Percentiles rank a stretch among this genome's conserved stretches.
phyloP scores from a whole-genome alignment of 2,113 vertebrate genomes.

The Panurus biarmicus region DNA sequence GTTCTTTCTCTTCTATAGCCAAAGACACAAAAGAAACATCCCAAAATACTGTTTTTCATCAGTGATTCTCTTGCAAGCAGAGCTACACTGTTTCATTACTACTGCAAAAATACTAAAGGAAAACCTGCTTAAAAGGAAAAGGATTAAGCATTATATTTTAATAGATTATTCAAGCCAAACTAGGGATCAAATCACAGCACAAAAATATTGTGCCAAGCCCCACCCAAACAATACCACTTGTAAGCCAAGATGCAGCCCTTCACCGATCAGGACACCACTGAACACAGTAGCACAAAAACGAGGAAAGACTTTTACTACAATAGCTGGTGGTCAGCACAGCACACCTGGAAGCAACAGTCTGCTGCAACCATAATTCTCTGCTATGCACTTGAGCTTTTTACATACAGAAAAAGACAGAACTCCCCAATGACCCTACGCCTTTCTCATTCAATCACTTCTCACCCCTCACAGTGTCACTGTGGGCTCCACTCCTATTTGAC shows the following conservation, averaged over 20 bases:
- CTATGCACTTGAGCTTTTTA: neutral
- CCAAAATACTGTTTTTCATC: neutral
- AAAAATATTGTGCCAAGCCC: neutral
- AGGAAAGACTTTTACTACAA: neutral
- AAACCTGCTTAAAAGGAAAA: neutral
- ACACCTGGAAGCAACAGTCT: neutral
- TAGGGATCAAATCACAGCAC: neutral
- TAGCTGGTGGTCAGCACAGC: neutral
- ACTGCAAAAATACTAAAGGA: neutral
- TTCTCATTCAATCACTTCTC: neutral
- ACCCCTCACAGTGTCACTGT: neutral
- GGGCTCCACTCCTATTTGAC: neutral
- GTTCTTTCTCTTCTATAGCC: neutral
- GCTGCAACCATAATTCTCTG: neutral
- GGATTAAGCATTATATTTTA: neutral
- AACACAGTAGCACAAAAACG: neutral
- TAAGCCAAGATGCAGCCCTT: neutral
- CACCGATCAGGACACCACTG: neutral
- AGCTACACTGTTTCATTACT: neutral
- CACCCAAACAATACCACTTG: conserved; percentile 4
- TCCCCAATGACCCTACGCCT: neutral
- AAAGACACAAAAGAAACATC: neutral
- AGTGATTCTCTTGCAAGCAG: neutral
- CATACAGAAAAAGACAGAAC: neutral
- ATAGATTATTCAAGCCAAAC: neutral